Conservation (phyloP, 2,113 vertebrate genomes). For the Delphinapterus leucas region DNA sequence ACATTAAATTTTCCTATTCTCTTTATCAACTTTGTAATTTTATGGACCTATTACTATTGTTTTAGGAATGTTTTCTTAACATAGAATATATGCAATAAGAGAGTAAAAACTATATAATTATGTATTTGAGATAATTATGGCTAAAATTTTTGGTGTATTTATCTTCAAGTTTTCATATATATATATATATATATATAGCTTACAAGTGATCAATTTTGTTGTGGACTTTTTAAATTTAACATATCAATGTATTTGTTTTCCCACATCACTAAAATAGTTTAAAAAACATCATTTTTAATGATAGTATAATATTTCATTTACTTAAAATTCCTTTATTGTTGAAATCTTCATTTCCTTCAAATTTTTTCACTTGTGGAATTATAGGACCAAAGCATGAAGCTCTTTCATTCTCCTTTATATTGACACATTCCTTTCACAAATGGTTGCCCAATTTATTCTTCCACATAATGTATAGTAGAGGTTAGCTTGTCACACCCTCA, state of each 20-base stretch:
- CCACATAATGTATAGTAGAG: neutral
- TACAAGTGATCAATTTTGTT: neutral
- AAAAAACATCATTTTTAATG: neutral
- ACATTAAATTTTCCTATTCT: neutral
- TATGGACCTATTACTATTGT: neutral
- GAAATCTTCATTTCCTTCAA: neutral
- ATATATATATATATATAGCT: neutral
- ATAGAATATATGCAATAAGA: neutral
- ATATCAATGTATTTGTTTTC: neutral
- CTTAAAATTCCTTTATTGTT: neutral
- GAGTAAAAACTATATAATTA: neutral
- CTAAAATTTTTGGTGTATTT: neutral
- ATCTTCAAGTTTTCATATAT: neutral
- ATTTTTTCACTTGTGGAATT: neutral
- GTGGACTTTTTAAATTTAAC: neutral
- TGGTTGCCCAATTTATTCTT: neutral
- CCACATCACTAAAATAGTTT: neutral
- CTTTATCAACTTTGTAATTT: constrained; percentile 6
- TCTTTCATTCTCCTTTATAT: neutral
- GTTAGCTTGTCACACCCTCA: neutral
- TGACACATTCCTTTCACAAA: neutral
- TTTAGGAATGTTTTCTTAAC: neutral
- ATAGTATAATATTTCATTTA: neutral
- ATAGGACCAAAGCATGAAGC: neutral
- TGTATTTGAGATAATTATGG: neutral